Percentiles rank a stretch among this genome's conserved stretches.
Conservation (phyloP, 2,888 invertebrate genomes). For the Lamellibrachia satsuma region DNA sequence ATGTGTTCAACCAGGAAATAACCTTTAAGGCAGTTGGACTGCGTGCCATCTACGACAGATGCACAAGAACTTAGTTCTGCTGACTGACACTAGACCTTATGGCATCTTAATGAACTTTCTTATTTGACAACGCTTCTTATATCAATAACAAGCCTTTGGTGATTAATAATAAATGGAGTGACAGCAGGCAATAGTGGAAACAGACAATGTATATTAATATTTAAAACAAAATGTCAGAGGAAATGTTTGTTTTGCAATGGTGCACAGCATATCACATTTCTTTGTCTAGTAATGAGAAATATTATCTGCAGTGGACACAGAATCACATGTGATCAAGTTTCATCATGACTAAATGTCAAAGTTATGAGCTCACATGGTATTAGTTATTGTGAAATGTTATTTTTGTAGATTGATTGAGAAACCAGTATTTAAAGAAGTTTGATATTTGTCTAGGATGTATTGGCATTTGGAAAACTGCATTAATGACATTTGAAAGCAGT, state of each 20-base stretch:
- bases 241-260: background rate
- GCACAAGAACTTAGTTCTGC: background rate
- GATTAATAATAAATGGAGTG: background rate
- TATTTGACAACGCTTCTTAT: background rate
- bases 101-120: background rate
- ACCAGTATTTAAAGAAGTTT: too few species aligned
- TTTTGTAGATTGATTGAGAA: too few species aligned
- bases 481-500: background rate
- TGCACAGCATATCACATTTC: background rate
- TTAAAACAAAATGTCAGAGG: background rate
- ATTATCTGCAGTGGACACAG: background rate
- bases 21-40: background rate
- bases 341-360: background rate
- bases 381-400: background rate
- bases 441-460: too few species aligned
- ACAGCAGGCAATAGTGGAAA: background rate
- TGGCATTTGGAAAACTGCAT: too few species aligned
- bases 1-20: background rate
- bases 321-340: background rate
- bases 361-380: background rate
- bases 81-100: background rate
- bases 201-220: background rate
- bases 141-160: background rate
- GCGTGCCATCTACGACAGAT: background rate
- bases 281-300: background rate